These are phyloP conservation scores for Papilio elwesi DNA, from an alignment of 2,888 invertebrate species.

Conservation along the genomic window DNA sequence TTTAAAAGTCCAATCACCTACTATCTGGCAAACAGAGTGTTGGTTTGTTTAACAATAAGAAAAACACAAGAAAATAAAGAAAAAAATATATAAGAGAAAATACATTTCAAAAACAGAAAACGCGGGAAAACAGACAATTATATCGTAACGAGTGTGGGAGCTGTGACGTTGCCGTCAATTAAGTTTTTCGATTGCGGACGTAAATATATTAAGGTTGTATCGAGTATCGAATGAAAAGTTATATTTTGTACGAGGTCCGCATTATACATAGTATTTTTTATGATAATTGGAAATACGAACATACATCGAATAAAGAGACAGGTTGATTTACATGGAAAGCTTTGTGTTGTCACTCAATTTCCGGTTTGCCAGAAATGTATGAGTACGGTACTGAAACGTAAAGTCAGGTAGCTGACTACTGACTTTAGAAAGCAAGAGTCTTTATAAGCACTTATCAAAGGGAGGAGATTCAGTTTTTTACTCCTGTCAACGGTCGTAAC, in stretches of 20 bases:
- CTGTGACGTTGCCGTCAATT: background rate
- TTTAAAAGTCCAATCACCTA: no score
- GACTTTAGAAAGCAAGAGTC: no score
- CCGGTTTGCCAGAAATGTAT: no score
- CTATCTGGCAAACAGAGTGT: background rate
- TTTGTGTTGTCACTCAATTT: no score
- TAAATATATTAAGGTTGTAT: conserved; percentile 9
- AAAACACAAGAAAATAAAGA: background rate
- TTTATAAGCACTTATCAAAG: no score
- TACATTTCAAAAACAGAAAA: background rate
- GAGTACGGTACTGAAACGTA: no score
- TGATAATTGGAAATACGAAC: background rate
- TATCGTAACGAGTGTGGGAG: background rate
- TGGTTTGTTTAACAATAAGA: background rate
- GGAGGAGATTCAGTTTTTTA: no score
- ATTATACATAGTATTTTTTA: conserved; percentile 1
- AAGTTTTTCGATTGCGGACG: conserved; percentile 1
- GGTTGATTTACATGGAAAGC: background rate
- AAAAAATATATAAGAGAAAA: background rate
- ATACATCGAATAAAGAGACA: background rate
- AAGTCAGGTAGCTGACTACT: no score
- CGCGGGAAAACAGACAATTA: background rate
- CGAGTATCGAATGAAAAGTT: background rate
- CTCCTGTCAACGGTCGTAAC: no score
- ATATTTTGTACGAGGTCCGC: background rate